These are phyloP conservation scores for Myripristis jacobus DNA, from an alignment of 2,797 vertebrate species.

Conservation along the genomic window DNA sequence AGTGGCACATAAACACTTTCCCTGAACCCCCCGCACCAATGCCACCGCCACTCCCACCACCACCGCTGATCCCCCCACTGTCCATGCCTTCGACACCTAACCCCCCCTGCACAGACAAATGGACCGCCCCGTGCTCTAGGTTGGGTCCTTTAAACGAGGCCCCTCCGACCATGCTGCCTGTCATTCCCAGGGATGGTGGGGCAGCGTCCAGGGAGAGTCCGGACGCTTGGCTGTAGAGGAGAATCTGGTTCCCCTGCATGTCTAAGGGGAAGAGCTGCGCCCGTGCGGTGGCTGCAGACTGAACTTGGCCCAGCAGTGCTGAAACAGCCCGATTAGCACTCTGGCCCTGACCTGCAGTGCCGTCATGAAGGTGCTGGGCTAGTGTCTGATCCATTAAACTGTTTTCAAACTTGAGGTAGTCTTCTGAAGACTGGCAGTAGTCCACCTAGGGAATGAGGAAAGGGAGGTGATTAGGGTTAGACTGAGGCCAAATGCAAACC, in stretches of 20 bases:
- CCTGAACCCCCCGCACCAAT: constrained; percentile 55
- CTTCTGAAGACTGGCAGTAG: constrained; percentile 92
- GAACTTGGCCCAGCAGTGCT: constrained; percentile 79
- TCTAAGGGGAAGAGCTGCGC: constrained; percentile 90
- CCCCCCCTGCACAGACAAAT: constrained; percentile 70
- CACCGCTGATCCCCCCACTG: constrained; percentile 37
- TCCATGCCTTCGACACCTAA: constrained; percentile 72
- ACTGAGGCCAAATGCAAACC: background rate
- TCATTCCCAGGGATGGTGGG: constrained; percentile 62
- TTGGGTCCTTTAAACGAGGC: constrained; percentile 72
- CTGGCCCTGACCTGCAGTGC: constrained; percentile 69
- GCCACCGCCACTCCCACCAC: constrained; percentile 29
- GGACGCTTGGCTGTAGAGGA: constrained; percentile 84
- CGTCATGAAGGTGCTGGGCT: constrained; percentile 79
- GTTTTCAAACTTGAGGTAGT: constrained; percentile 88
- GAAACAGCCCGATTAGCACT: constrained; percentile 69
- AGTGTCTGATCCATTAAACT: constrained; percentile 82
- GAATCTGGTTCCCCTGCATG: constrained; percentile 90
- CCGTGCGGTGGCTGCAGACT: constrained; percentile 69
- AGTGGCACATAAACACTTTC: constrained; percentile 95
- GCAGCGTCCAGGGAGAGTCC: constrained; percentile 71
- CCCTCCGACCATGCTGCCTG: constrained; percentile 68
- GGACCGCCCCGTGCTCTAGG: constrained; percentile 86
- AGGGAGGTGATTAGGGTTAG: background rate
- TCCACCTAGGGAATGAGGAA: constrained; percentile 77